Conservation (phyloP, 2,888 invertebrate genomes). For the Drosophila monieri region DNA sequence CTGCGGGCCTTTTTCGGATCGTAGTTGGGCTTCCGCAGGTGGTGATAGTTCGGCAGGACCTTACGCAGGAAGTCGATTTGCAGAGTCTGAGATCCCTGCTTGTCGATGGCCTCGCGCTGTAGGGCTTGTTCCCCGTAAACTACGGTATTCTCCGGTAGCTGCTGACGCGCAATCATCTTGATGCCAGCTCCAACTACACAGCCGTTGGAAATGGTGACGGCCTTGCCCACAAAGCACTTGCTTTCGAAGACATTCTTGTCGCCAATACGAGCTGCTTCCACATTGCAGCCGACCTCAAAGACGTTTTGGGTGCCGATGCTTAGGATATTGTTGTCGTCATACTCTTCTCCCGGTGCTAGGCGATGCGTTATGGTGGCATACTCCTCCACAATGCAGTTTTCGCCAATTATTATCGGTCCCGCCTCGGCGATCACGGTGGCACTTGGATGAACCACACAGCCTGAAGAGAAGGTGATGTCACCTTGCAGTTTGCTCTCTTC, state of each 20-base stretch:
- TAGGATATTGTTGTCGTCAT: slow-evolving; percentile 83
- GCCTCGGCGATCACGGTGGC: slow-evolving; percentile 96
- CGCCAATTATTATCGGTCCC: slow-evolving; percentile 98
- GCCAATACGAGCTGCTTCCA: slow-evolving; percentile 94
- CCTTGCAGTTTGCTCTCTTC: slow-evolving; percentile 93
- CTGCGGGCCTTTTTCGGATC: slow-evolving; percentile 85
- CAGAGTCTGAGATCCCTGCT: slow-evolving; percentile 91
- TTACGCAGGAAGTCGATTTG: slow-evolving; percentile 96
- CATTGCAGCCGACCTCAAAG: slow-evolving; percentile 95
- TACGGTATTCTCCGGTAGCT: slow-evolving; percentile 93
- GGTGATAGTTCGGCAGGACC: slow-evolving; percentile 97
- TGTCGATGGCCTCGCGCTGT: slow-evolving; percentile 92
- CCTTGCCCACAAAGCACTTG: slow-evolving; percentile 93
- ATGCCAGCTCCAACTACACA: slow-evolving; percentile 96
- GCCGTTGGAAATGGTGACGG: slow-evolving; percentile 93
- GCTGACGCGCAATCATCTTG: slow-evolving; percentile 89
- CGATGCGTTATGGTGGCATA: slow-evolving; percentile 94
- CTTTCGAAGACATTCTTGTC: slow-evolving; percentile 98
- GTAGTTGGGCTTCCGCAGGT: slow-evolving; percentile 91
- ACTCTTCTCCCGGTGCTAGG: slow-evolving; percentile 49
- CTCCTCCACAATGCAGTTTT: slow-evolving; percentile 98
- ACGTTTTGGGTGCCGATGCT: slow-evolving; percentile 97
- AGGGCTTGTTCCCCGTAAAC: slow-evolving; percentile 92
- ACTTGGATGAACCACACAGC: slow-evolving; percentile 96
- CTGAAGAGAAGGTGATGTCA: slow-evolving; percentile 94